Evolutionary conservation across 2,113 vertebrate genomes (phyloP), one percentile per base, ranked within the genome.

Genomic region (Brachirus orientalis): DNA sequence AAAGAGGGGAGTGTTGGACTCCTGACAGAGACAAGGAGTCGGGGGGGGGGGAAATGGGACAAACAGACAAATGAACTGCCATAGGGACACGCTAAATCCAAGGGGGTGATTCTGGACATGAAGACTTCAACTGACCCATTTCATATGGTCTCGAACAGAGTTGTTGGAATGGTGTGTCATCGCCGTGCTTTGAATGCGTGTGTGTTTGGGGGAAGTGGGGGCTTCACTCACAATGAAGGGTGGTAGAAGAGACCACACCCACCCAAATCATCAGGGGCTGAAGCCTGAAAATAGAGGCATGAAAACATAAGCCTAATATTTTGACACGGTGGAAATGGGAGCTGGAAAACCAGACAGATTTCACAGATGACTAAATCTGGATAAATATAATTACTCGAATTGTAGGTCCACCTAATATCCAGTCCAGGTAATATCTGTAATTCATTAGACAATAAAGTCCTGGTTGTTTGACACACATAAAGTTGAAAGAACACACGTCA

Each of bases 101-200:
- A 71, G 70, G 81, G 66, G 60, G 77, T 79, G 84, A 81, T 75
- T 77, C 73, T 84, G 70, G 58, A 82, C 68, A 85, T 73, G 77
- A 85, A 72, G 79, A 86, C 83, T 86, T 88, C 75, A 83, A 93
- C 92, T 93, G 88, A 94, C 93, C 93, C 93, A 94, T 90, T 94
- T 94, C 92, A 93, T 93, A 91, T 94, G 92, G 79, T 92, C 92
- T 87, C 92, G 92, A 74, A 92, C 90, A 85, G 89, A 84, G 89
- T 69, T 93, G 93, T 90, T 92, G 82, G 92, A 88, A 90, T 91
- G 90, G 88, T 93, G 91, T 84, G 92, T 92, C 93, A 94, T 93
- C 88, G 88, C 67, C 86, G 79, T 80, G 83, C 80, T 90, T 90
- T 88, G 84, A 89, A 87, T 92, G 89, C 84, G 88, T 93, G 90